Percentiles rank a stretch among this genome's conserved stretches.
phyloP scores from a whole-genome alignment of 2,888 invertebrate genomes.

The Hyles lineata region DNA sequence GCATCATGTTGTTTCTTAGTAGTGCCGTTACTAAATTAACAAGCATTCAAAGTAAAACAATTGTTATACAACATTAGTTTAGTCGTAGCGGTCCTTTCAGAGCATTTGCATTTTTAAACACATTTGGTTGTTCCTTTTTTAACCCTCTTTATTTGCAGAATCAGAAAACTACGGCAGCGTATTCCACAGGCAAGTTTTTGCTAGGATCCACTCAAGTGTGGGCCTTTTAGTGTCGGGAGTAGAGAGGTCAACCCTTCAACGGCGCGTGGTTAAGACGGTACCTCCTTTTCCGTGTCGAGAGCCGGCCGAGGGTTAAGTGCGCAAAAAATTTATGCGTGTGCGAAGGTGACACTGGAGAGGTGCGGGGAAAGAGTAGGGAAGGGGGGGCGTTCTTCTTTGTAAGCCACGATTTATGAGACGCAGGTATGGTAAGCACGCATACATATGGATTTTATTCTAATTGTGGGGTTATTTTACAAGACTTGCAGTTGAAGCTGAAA shows the following conservation, averaged over 20 bases:
- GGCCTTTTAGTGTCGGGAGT: constrained; percentile 24
- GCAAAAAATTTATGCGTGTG: constrained; percentile 75
- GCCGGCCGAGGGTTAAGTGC: constrained; percentile 61
- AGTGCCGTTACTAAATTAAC: no score
- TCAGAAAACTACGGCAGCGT: neutral
- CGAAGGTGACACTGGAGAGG: constrained; percentile 58
- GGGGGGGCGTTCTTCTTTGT: constrained; percentile 36
- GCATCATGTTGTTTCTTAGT: no score
- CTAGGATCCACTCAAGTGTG: constrained; percentile 16
- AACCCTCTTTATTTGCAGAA: neutral
- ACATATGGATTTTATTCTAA: neutral
- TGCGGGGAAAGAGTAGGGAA: constrained; percentile 37
- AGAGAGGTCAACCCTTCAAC: constrained; percentile 75
- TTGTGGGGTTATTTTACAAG: neutral
- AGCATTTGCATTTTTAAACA: no score
- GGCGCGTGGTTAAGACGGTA: constrained; percentile 67
- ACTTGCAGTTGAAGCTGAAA: neutral
- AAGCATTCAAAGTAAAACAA: no score
- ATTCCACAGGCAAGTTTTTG: constrained; percentile 10
- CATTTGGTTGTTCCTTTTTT: neutral
- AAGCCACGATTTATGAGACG: constrained; percentile 40
- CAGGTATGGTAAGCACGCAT: constrained; percentile 14
- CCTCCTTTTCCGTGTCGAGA: constrained; percentile 80
- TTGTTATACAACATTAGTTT: no score
- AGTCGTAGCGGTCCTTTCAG: no score